These are phyloP conservation scores for Corythornis cristatus DNA, from an alignment of 2,113 vertebrate species.

Conservation along the genomic window DNA sequence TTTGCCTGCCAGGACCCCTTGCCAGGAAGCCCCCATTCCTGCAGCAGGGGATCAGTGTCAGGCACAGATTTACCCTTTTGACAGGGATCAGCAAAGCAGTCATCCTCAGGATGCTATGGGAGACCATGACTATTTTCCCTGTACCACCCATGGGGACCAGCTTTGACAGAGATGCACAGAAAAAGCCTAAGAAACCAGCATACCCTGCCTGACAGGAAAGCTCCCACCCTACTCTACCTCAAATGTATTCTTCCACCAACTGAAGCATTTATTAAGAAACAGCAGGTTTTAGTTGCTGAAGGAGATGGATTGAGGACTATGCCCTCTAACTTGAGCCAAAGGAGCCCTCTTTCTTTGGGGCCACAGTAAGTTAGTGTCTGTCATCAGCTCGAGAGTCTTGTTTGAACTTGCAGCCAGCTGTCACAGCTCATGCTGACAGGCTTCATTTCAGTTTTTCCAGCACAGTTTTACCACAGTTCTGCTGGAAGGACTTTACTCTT, in stretches of 20 bases:
- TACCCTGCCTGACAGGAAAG: background rate
- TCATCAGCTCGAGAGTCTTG: background rate
- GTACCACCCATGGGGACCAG: background rate
- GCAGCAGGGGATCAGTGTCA: background rate
- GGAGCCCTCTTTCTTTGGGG: background rate
- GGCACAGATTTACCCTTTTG: background rate
- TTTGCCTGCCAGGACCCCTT: background rate
- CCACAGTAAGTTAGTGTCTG: background rate
- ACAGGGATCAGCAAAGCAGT: background rate
- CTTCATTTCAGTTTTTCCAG: background rate
- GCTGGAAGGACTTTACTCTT: background rate
- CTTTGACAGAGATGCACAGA: background rate
- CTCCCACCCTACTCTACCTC: background rate
- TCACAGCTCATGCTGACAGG: background rate
- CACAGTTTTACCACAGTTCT: background rate
- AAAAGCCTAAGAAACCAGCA: background rate
- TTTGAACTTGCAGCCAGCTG: background rate
- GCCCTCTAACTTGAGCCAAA: background rate
- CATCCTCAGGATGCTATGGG: background rate
- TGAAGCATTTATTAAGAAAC: background rate
- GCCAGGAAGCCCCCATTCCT: background rate
- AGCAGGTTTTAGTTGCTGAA: background rate
- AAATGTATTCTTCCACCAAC: accelerated
- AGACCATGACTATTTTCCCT: background rate
- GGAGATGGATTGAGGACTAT: background rate